These are phyloP conservation scores for Solenopsis invicta DNA, from an alignment of 1,140 invertebrate species.

Conservation along the genomic window DNA sequence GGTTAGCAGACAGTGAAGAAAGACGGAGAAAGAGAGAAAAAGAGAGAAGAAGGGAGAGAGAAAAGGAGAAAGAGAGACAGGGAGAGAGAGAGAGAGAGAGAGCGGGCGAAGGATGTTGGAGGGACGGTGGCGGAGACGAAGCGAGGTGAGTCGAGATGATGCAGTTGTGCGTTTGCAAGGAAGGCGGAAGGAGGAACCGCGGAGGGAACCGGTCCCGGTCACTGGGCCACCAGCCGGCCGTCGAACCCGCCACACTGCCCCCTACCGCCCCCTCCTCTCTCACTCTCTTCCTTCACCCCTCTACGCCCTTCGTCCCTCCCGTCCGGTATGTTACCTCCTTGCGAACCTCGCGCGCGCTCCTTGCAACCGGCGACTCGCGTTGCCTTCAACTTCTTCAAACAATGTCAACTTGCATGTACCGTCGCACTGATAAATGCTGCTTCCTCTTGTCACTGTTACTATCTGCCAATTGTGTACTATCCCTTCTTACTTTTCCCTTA, in stretches of 20 bases:
- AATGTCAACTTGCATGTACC: slow-evolving; percentile 79
- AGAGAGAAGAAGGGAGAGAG: slow-evolving; percentile 52
- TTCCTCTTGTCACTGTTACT: slow-evolving; percentile 66
- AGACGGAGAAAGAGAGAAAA: slow-evolving; percentile 47
- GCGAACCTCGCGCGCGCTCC: slow-evolving; percentile 75
- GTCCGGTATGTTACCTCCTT: slow-evolving; percentile 57
- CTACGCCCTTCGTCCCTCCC: slow-evolving; percentile 34
- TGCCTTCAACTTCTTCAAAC: slow-evolving; percentile 80
- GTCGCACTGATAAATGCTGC: slow-evolving; percentile 76
- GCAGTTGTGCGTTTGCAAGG: slow-evolving; percentile 87
- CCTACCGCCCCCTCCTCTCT: slow-evolving; percentile 75
- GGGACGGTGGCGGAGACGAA: slow-evolving; percentile 64
- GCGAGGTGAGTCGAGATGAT: slow-evolving; percentile 82
- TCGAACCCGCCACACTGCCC: slow-evolving; percentile 85
- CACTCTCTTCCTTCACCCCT: slow-evolving; percentile 64
- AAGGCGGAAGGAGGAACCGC: slow-evolving; percentile 87
- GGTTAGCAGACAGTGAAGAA: slow-evolving; percentile 32
- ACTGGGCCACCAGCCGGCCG: slow-evolving; percentile 87
- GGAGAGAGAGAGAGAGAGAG: slow-evolving; percentile 48
- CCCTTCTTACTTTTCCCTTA: neutral
- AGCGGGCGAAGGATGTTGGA: slow-evolving; percentile 43
- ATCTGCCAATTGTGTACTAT: slow-evolving; percentile 47
- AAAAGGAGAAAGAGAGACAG: slow-evolving; percentile 2
- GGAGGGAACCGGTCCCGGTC: slow-evolving; percentile 87
- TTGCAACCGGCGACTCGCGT: slow-evolving; percentile 46